Base-by-base conservation (phyloP, 1,140 invertebrate species). In the Pissodes strobi region DNA sequence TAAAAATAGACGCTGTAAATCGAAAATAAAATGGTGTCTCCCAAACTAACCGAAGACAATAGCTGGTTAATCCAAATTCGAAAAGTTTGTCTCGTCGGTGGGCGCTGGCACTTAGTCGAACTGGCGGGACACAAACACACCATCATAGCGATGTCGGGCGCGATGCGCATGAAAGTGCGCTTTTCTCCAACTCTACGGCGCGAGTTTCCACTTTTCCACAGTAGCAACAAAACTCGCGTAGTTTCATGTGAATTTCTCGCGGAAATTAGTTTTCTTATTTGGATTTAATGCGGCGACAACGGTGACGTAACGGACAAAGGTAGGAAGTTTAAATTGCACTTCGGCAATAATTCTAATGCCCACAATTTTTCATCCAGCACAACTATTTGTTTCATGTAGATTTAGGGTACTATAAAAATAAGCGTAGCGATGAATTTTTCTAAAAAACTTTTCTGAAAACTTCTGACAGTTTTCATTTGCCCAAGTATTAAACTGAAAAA, bases 181-280 rank as follows among this genome's bases (percentile, higher is more conserved):
- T 48, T 64, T 48, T 56, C 39, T 55, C 48, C 43, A 37, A 55
- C 60, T n/a, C n/a, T 46, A 55, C 56, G 57, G 21, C 64, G 64
- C 67, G 71, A 69, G 60, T 57, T 71, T 67, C 65, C 71, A 71
- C 69, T 67, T 71, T 72, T 67, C 71, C 66, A 64, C 68, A 66
- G 69, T 70, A 69, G 56, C 52, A 64, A 64, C 62, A 64, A 64
- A 56, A 57, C 62, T 64, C 62, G 62, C 62, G 53, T 56, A 64
- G 62, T 64, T 56, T 45, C 45, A 25, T 43, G 62, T 64, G 52
- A 56, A 56, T 18, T 64, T 57, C 13, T 39, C 52, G 51, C 41
- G 62, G 22, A 46, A 46, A 38, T 39, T 48, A 34, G 25, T 49
- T 64, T 59, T 37, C 25, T 58, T 65, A 65, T 69, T 62, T 65